Conservation (phyloP, 2,113 vertebrate genomes). For the Vulpes ferrilata region DNA sequence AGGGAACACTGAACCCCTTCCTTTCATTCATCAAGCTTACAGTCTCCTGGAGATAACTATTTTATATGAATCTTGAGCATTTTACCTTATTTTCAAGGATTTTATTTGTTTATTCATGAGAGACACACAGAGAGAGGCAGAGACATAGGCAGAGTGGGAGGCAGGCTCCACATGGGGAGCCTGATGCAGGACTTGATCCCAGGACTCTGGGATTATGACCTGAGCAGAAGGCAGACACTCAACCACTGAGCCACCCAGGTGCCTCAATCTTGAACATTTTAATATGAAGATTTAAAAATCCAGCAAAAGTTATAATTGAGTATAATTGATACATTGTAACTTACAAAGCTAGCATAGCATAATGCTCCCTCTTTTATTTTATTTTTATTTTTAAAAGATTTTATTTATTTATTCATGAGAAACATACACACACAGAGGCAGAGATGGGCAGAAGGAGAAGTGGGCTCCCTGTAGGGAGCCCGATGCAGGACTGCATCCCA, state of each 20-base stretch:
- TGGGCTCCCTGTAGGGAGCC: too few relatives aligned
- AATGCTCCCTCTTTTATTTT: background rate
- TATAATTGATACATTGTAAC: background rate
- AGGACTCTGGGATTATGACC: background rate
- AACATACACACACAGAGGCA: too few relatives aligned
- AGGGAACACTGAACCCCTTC: background rate
- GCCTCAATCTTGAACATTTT: background rate
- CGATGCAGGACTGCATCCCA: too few relatives aligned
- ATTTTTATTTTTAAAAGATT: too few relatives aligned
- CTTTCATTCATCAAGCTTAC: background rate
- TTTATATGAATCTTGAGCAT: background rate
- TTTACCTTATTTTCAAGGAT: background rate
- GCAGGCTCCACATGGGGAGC: background rate
- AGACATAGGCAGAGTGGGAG: background rate
- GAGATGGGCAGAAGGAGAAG: too few relatives aligned
- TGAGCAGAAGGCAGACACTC: background rate
- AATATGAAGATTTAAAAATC: background rate
- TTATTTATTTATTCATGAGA: too few relatives aligned
- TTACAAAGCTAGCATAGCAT: background rate
- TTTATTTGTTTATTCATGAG: background rate
- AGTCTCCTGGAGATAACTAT: background rate
- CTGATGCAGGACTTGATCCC: background rate
- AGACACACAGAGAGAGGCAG: background rate
- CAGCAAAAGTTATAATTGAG: background rate
- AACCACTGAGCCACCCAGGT: background rate